phyloP scores from a whole-genome alignment of 2,888 invertebrate genomes.

The Panzeria rudis region DNA sequence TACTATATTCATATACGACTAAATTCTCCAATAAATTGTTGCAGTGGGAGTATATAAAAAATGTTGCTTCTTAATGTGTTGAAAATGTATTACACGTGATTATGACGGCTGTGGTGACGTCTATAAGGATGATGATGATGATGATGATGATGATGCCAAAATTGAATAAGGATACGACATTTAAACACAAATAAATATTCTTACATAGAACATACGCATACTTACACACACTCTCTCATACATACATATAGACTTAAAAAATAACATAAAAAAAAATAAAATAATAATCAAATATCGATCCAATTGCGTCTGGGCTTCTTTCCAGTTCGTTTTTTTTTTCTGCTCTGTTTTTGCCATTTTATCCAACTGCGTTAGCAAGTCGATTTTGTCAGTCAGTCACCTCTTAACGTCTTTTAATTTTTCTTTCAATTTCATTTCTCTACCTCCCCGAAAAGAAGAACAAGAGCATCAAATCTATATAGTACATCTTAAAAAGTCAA shows the following conservation, averaged over 20 bases:
- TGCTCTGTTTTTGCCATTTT: constrained; percentile 65
- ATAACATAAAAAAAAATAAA: constrained; percentile 48
- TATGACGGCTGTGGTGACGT: constrained; percentile 25
- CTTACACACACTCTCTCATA: neutral
- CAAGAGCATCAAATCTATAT: constrained; percentile 11
- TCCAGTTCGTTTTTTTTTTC: constrained; percentile 2
- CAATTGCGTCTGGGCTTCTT: constrained; percentile 79
- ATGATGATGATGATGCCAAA: constrained; percentile 51
- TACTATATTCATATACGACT: neutral
- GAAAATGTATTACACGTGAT: constrained; percentile 52
- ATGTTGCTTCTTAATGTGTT: constrained; percentile 59
- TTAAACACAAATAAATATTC: constrained; percentile 17
- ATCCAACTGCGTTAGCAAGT: constrained; percentile 62
- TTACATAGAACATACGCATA: neutral
- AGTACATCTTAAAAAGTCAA: constrained; percentile 47
- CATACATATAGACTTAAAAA: neutral
- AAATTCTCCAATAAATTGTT: neutral
- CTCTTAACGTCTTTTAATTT: constrained; percentile 72
- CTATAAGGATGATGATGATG: constrained; percentile 32
- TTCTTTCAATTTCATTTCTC: constrained; percentile 55
- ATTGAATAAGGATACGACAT: constrained; percentile 58
- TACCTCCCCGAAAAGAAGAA: constrained; percentile 8
- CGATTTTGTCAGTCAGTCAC: constrained; percentile 71
- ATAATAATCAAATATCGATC: constrained; percentile 82
- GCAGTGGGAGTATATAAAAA: constrained; percentile 2